A percentile compares a stretch with the other conserved stretches of the same genome.
Evolutionary conservation across 2,888 invertebrate species (phyloP).

Genomic region (Limenitis camilla): DNA sequence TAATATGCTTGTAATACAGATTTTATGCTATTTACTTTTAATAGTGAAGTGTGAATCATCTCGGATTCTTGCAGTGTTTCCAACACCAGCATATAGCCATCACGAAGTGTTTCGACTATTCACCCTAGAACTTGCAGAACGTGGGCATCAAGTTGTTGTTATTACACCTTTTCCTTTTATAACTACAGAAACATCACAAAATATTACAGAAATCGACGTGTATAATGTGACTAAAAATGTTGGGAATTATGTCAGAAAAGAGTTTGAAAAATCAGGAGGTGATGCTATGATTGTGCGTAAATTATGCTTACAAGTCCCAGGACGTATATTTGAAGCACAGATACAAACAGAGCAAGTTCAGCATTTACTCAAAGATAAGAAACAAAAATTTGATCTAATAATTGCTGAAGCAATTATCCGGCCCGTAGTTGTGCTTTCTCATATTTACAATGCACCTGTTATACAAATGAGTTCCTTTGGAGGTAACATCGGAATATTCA

Average conservation of each 20-base stretch:
- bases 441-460: slow-evolving; percentile 36
- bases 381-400: slow-evolving; percentile 35
- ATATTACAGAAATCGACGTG: slow-evolving; percentile 40
- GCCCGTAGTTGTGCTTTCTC: slow-evolving; percentile 26
- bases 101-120: slow-evolving; percentile 37
- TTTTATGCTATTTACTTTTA: no score
- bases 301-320: neutral
- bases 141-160: slow-evolving; percentile 47
- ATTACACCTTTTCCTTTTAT: slow-evolving; percentile 39
- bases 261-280: neutral
- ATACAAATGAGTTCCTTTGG: slow-evolving; percentile 41
- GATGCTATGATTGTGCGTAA: neutral
- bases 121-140: slow-evolving; percentile 35
- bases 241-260: neutral
- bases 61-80: slow-evolving; percentile 38
- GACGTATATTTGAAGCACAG: slow-evolving; percentile 24
- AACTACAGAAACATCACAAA: slow-evolving; percentile 36
- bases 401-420: slow-evolving; percentile 34
- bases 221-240: slow-evolving; percentile 36
- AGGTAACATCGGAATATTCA: slow-evolving; percentile 21
- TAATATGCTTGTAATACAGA: no score
- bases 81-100: slow-evolving; percentile 50
- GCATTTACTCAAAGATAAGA: slow-evolving; percentile 28
- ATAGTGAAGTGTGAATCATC: no score
- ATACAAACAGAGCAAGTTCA: slow-evolving; percentile 27